A percentile compares a stretch with the other conserved stretches of the same genome.
Evolutionary conservation across 2,797 vertebrate genomes (phyloP).

Genomic region (Rhabdomys pumilio): DNA sequence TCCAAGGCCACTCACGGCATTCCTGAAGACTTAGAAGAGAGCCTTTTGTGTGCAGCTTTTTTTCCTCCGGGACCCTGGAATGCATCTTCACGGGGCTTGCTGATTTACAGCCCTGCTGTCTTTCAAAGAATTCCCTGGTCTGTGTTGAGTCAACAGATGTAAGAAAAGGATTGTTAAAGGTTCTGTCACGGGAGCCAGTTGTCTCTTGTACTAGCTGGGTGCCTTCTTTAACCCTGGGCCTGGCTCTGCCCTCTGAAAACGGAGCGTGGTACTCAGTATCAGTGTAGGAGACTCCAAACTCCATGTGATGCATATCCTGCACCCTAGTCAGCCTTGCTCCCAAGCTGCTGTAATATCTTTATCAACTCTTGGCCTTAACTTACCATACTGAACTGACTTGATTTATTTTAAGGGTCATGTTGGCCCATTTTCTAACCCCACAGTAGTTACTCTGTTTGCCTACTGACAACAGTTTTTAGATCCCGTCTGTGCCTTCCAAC

Average conservation of each 20-base stretch:
- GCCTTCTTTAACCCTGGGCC: conserved; percentile 51
- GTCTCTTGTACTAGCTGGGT: conserved; percentile 40
- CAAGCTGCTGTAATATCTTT: background rate
- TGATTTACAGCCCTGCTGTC: conserved; percentile 77
- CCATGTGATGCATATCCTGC: background rate
- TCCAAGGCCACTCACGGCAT: conserved; percentile 52
- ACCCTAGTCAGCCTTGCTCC: background rate
- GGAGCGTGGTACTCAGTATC: background rate
- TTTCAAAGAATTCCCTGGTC: conserved; percentile 75
- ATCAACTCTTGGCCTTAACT: background rate
- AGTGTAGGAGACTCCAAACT: background rate
- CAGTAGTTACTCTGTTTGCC: background rate
- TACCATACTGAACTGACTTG: background rate
- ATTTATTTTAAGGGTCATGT: background rate
- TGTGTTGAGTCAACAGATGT: conserved; percentile 73
- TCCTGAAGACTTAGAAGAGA: conserved; percentile 70
- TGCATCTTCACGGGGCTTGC: conserved; percentile 46
- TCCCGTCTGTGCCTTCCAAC: background rate
- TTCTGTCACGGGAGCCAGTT: conserved; percentile 57
- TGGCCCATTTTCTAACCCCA: conserved; percentile 22
- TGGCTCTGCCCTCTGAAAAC: background rate
- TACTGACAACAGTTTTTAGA: background rate
- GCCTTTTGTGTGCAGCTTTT: conserved; percentile 69
- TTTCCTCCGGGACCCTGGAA: conserved; percentile 68
- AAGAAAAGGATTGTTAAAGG: conserved; percentile 75